Evolutionary conservation across 2,888 invertebrate genomes (phyloP), one percentile per base, ranked within the genome.

Genomic region (Eledona agricola): DNA sequence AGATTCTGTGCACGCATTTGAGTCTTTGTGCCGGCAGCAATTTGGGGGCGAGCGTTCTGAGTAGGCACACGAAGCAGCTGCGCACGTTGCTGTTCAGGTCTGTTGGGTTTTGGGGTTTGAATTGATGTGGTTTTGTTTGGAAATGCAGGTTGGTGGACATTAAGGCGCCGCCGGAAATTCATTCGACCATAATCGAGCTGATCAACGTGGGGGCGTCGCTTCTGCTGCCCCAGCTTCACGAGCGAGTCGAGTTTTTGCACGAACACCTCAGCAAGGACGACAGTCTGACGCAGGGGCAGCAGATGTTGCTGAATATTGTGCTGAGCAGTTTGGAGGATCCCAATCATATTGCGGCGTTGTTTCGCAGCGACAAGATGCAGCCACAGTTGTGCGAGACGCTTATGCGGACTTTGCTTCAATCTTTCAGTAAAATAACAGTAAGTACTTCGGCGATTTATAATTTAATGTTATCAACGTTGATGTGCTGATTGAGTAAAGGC

Each of bases 271-370:
- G 83, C 0, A 70, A 69, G 29, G 80, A 80, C 1, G 77, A 79
- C 7, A 74, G 76, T 25, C 74, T 84, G 4, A 79, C 82, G 4
- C 78, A 79, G 59, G 84, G 85, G 25, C 83, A 85, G 77, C 78
- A 81, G 64, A 79, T 84, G 79, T 77, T 84, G 52, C 71, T 84
- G 53, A 79, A 77, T 40, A 83, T 85, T 32, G 81, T 85, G 38
- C 72, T 85, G 51, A 80, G 79, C 16, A 84, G 83, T 66, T 74
- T 85, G 25, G 83, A 83, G 64, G 83, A 84, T 67, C 81, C 83
- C 57, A 76, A 76, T 16, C 82, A 83, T 61, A 78, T 84, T 5
- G 80, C 83, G 0, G 75, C 81, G 1, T 71, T 84, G 23, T 72
- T 84, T 3, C 82, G 83, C 2, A 78, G 80, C 59, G 73, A 76